phyloP scores from a whole-genome alignment of 2,797 vertebrate species.

The Hyperoplus immaculatus region DNA sequence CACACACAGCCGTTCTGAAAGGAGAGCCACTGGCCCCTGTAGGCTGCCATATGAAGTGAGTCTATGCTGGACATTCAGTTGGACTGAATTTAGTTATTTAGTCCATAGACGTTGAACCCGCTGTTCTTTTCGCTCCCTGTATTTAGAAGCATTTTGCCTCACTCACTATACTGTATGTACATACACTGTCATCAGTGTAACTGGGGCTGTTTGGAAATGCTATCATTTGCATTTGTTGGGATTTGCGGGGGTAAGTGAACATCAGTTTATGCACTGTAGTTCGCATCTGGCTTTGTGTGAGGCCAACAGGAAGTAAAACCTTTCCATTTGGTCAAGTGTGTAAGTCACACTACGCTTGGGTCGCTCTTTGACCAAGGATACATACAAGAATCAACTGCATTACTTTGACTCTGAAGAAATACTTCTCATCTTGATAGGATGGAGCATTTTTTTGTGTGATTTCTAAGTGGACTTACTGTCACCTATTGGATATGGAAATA shows the following conservation, averaged over 20 bases:
- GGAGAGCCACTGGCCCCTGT: slow-evolving; percentile 47
- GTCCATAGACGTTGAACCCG: not conserved
- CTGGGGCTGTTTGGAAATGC: not conserved
- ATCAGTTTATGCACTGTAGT: not conserved
- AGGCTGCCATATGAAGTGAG: slow-evolving; percentile 34
- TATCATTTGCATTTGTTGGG: not conserved
- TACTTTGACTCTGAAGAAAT: not conserved
- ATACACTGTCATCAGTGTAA: not conserved
- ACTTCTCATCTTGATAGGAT: not conserved
- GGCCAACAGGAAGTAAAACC: not conserved
- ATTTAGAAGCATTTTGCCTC: not conserved
- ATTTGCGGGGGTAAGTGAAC: not conserved
- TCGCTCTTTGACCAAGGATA: not conserved
- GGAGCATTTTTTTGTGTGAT: not conserved
- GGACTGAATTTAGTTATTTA: slow-evolving; percentile 13
- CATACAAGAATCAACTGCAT: not conserved
- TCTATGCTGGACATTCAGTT: slow-evolving; percentile 7
- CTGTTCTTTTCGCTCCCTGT: not conserved
- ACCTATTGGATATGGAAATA: not conserved
- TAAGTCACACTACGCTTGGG: not conserved
- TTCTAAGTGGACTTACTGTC: not conserved
- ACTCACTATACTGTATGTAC: too few species aligned
- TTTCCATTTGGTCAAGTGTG: not conserved
- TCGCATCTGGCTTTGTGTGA: not conserved
- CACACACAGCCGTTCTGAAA: not conserved